Evolutionary conservation across 1,140 invertebrate species (phyloP), one percentile per base, ranked within the genome.

Genomic region (Drosophila lacertosa): DNA sequence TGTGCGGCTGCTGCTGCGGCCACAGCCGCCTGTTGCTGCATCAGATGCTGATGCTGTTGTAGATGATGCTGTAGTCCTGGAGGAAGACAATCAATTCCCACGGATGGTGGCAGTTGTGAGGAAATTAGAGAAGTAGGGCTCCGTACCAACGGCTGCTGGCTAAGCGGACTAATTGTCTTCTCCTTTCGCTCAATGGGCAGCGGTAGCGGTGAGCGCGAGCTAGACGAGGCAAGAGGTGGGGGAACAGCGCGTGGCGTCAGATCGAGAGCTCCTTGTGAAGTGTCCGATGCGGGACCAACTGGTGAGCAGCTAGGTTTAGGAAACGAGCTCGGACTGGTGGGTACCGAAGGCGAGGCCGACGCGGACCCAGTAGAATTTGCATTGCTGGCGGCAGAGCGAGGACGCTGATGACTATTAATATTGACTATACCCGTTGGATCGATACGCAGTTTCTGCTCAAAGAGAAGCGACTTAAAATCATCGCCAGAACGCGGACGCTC

Each of bases 191-290:
- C 65, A 0, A 18, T 22, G 7, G 67, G 54, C 20, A 60, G 42
- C 4, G 63, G 82, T 2, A 64, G 73, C 18, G 79, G 57, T 0
- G 76, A 80, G 4, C 69, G 64, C 2, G 79, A 79, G 1, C 45
- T 54, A 3, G 77, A 62, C 16, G 37, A 11, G 47, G 58, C 42
- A 7, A 62, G 45, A 39, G 79, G 74, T 0, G 50, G 50, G 1
- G 58, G 24, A 0, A 63, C 54, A 9, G 92, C 91, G 18, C 92
- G 91, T 2, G 93, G 93, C 5, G 94, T 94, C 26, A 94, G 75
- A 73, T 94, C 94, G 11, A 94, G 74, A 2, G 93, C 93, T n/a
- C 93, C 93, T 68, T 93, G 91, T 0, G 93, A 93, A 0, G 91
- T 92, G 47, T 93, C 93, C 10, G 93, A 92, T 22, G 91, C 77